These are phyloP conservation scores for Poecilia picta DNA, from an alignment of 2,797 vertebrate species.

Conservation along the genomic window DNA sequence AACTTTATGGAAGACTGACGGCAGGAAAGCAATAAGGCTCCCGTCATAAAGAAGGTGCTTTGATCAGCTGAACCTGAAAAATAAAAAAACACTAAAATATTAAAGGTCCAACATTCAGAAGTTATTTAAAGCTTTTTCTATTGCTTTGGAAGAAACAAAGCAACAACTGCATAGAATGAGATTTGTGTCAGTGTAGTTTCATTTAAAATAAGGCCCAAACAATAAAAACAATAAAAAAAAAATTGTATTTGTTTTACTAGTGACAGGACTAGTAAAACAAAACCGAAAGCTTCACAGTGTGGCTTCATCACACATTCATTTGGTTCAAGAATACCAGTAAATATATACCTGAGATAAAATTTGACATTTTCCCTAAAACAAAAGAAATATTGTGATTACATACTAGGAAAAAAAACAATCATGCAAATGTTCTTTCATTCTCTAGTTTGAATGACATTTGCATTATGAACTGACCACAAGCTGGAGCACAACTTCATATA, in stretches of 20 bases:
- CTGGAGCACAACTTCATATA: not conserved
- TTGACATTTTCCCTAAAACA: not conserved
- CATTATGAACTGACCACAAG: not conserved
- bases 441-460: no score
- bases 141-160: not conserved
- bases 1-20: not conserved
- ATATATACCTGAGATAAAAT: not conserved
- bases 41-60: not conserved
- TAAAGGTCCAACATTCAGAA: not conserved
- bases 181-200: not conserved
- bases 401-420: no score
- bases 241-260: not conserved
- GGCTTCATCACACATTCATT: conserved; percentile 14
- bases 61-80: not conserved
- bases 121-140: not conserved
- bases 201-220: not conserved
- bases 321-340: conserved; percentile 14
- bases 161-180: not conserved
- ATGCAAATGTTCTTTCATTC: no score
- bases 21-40: not conserved
- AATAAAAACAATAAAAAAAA: not conserved
- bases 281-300: not conserved
- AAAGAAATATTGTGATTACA: not conserved
- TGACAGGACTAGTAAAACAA: not conserved
- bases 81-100: not conserved